A percentile compares a stretch with the other conserved stretches of the same genome.
Evolutionary conservation across 2,113 vertebrate species (phyloP).

Genomic region (Microtus oregoni): DNA sequence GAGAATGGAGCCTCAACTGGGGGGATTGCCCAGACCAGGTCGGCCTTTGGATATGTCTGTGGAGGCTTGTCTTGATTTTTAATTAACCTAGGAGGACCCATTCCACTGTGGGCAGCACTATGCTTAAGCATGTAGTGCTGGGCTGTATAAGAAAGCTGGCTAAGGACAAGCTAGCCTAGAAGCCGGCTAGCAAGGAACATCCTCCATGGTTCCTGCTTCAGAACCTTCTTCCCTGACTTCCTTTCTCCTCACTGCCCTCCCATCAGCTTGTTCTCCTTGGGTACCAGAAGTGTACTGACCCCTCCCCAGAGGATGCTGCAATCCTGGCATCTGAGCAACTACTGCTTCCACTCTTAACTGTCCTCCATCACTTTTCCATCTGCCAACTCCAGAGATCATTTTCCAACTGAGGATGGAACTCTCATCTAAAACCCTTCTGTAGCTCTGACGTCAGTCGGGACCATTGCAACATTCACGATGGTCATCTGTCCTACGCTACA

Average conservation of each 20-base stretch:
- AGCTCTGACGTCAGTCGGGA: background rate
- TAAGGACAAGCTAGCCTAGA: background rate
- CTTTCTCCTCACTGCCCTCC: background rate
- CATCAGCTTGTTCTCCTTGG: background rate
- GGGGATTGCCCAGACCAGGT: background rate
- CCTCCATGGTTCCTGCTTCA: background rate
- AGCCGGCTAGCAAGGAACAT: background rate
- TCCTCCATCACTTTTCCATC: background rate
- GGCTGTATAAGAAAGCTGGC: background rate
- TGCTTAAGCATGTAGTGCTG: background rate
- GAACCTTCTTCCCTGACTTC: background rate
- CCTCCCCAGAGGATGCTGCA: background rate
- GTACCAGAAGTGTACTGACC: background rate
- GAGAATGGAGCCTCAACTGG: background rate
- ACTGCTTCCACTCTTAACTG: background rate
- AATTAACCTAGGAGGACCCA: background rate
- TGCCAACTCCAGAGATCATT: background rate
- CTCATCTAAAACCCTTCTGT: background rate
- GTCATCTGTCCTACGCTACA: background rate
- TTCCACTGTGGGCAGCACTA: background rate
- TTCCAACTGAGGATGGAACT: background rate
- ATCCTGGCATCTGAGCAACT: background rate
- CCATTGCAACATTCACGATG: background rate
- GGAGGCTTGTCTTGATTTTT: background rate
- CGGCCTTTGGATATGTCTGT: background rate